A percentile compares a stretch with the other conserved stretches of the same genome.
Conservation (phyloP, 2,888 invertebrate species). For the Megaustenia siamemsis region DNA sequence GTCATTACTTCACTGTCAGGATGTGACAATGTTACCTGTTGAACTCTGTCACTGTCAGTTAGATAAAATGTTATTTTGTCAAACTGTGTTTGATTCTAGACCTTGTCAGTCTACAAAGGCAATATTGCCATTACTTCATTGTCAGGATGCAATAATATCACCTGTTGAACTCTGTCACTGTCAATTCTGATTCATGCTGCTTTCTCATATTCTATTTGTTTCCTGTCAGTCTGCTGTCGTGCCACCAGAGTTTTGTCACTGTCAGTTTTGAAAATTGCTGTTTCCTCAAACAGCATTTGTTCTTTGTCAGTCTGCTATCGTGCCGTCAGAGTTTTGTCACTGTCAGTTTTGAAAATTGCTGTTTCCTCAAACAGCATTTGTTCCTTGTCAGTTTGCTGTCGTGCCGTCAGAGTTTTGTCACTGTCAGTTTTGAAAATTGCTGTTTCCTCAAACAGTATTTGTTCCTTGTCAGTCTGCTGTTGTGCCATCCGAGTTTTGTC, state of each 20-base stretch:
- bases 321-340: slow-evolving; percentile 54
- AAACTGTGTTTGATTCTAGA: neutral
- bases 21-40: neutral
- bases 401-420: slow-evolving; percentile 54
- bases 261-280: slow-evolving; percentile 42
- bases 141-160: neutral
- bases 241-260: slow-evolving; percentile 54
- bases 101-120: neutral
- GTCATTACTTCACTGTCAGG: slow-evolving; percentile 11
- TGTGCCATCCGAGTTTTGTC: slow-evolving; percentile 48
- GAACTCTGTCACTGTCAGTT: slow-evolving; percentile 54
- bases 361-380: slow-evolving; percentile 31
- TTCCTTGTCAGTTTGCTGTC: slow-evolving; percentile 51
- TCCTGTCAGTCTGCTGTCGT: slow-evolving; percentile 49
- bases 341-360: slow-evolving; percentile 19
- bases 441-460: slow-evolving; percentile 33
- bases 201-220: slow-evolving; percentile 39
- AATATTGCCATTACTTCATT: neutral
- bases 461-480: slow-evolving; percentile 51
- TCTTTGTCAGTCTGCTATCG: slow-evolving; percentile 50
- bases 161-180: slow-evolving; percentile 55
- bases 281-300: slow-evolving; percentile 33
- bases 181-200: neutral
- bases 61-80: neutral
- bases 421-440: slow-evolving; percentile 25